Base-by-base conservation (phyloP, 1,140 invertebrate genomes). In the Drosophila pectinifera region DNA sequence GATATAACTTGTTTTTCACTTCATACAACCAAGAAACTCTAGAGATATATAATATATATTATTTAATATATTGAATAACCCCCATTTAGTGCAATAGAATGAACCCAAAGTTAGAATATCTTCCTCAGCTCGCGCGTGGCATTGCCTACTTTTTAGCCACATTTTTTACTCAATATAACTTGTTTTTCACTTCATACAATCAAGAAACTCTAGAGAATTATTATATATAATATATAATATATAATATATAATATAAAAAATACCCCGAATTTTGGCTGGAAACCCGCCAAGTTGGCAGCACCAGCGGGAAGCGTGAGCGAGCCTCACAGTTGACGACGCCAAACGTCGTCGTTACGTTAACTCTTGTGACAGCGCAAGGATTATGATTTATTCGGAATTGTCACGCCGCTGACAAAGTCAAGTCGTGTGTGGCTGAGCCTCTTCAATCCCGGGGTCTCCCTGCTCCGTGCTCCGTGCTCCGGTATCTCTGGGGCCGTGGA, bases 331-430 rank as follows among this genome's bases (percentile, higher is more conserved):
- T 77, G 64, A 64, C 72, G 69, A 68, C 62, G 61, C 48, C 46
- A 54, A 61, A 61, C 45, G 54, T 73, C 72, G 73, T 46, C 31
- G 24, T 78, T 78, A 80, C 49, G 49, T 53, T 42, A 42, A 74
- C 75, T 76, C 56, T 73, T 54, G 39, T 64, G 48, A 24, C 31
- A 38, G 18, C 49, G 41, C 42, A 43, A 62, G 74, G 45, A 56
- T 56, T 63, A 58, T 78, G 78, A 82, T 73, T 82, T 73, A 78
- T 73, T 53, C 46, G 46, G 53, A 58, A 74, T 83, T 82, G 79
- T 63, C 79, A 73, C 42, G 51, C 45, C 45, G 74, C 74, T 73
- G 73, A 78, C 64, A 77, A 73, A 58, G 43, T 62, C 41, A 63
- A 64, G 48, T 55, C 48, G 39, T 72, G 65, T 77, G 49, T 61